Conservation (phyloP, 2,888 invertebrate species). For the Charanyca ferruginea region DNA sequence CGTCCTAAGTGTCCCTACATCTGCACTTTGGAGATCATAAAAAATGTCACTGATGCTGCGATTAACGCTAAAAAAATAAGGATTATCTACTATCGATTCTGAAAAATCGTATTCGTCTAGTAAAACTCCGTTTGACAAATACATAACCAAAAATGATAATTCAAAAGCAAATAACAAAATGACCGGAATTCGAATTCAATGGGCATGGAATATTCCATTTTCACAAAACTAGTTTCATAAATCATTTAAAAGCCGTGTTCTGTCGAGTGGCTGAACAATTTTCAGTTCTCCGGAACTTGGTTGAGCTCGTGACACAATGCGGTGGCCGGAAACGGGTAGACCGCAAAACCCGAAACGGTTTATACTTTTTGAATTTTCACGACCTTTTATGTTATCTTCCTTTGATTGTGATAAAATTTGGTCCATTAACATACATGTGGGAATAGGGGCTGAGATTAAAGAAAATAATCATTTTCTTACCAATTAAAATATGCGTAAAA, state of each 20-base stretch:
- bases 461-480: too few species aligned
- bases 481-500: too few species aligned
- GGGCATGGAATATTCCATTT: conserved; percentile 32
- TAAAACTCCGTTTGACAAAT: neutral
- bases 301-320: conserved; percentile 32
- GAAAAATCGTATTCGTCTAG: too few species aligned
- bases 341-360: conserved; percentile 18
- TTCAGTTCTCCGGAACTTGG: conserved; percentile 16
- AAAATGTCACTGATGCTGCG: too few species aligned
- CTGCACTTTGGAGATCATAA: too few species aligned
- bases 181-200: conserved; percentile 15
- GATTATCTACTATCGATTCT: too few species aligned
- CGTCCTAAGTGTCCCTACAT: too few species aligned
- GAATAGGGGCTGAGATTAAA: too few species aligned
- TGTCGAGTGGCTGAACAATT: conserved; percentile 28
- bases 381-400: neutral
- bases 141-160: neutral
- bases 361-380: conserved; percentile 27
- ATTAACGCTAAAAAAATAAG: too few species aligned
- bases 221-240: conserved; percentile 35
- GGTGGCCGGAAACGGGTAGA: conserved; percentile 42
- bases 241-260: conserved; percentile 29
- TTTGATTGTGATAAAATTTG: neutral
- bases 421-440: neutral
- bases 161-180: conserved; percentile 1